These are phyloP conservation scores for Bombylius discolor DNA, from an alignment of 2,888 invertebrate genomes.

Conservation along the genomic window DNA sequence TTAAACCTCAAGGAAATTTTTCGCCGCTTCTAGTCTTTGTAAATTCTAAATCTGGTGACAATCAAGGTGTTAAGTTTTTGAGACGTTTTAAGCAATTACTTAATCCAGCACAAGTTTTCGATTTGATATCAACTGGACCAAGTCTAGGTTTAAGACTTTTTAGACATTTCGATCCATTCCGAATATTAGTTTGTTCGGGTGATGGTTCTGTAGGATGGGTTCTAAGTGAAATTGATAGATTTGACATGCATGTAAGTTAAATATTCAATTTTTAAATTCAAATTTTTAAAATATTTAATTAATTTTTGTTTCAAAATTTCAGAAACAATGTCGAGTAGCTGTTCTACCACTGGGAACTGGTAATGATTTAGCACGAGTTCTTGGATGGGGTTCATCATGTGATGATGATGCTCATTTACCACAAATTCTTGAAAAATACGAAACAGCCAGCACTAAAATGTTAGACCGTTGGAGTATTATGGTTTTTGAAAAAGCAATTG, in stretches of 20 bases:
- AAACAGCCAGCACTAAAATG: constrained; percentile 95
- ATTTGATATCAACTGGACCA: constrained; percentile 80
- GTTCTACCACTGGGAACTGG: constrained; percentile 93
- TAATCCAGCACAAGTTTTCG: constrained; percentile 96
- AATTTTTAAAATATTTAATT: background rate
- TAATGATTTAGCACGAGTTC: constrained; percentile 86
- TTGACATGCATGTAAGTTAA: constrained; percentile 81
- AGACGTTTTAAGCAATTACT: constrained; percentile 87
- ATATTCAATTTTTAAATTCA: background rate
- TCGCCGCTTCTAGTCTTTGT: constrained; percentile 88
- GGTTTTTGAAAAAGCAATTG: constrained; percentile 70
- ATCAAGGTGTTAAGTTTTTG: constrained; percentile 92
- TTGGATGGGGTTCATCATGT: constrained; percentile 94
- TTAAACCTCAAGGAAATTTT: constrained; percentile 46
- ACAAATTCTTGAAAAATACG: constrained; percentile 82
- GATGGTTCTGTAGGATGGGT: constrained; percentile 99
- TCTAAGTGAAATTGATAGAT: constrained; percentile 84
- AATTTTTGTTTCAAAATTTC: background rate
- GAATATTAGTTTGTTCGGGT: constrained; percentile 92
- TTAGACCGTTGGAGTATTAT: constrained; percentile 95
- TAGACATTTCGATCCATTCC: constrained; percentile 88
- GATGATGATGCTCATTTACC: constrained; percentile 91
- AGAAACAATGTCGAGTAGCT: constrained; percentile 89
- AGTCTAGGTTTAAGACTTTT: constrained; percentile 76
- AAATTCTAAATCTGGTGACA: constrained; percentile 96